phyloP scores from a whole-genome alignment of 2,797 vertebrate genomes.

The Hemibagrus guttatus region DNA sequence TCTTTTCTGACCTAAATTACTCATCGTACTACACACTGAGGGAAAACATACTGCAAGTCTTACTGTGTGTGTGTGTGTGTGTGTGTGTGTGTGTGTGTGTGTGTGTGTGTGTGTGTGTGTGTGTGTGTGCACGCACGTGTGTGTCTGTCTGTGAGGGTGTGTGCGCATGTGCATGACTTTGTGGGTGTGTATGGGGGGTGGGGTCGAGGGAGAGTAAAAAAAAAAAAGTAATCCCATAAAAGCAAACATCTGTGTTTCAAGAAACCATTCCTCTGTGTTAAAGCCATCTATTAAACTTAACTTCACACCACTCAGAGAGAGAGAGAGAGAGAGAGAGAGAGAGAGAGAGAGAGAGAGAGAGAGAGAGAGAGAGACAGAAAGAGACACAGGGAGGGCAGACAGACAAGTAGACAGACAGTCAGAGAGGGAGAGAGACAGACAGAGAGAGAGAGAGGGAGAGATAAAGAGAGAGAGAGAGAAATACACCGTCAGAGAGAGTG shows the following conservation, averaged over 20 bases:
- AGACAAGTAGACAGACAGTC: no score
- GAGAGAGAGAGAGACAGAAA: no score
- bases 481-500: no score
- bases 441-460: no score
- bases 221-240: not conserved
- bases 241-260: conserved; percentile 11
- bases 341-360: no score
- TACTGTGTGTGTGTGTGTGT: conserved; percentile 11
- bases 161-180: no score
- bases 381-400: no score
- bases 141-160: no score
- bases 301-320: not conserved
- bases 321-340: no score
- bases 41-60: not conserved
- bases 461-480: no score
- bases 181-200: not conserved
- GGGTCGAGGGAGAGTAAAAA: not conserved
- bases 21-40: conserved; percentile 36
- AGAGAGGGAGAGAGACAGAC: no score
- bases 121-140: no score
- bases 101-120: not conserved
- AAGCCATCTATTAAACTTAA: not conserved
- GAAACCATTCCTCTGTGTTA: not conserved
- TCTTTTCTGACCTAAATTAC: conserved; percentile 27
- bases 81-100: not conserved